These are phyloP conservation scores for Leptoclinus maculatus DNA, from an alignment of 2,797 vertebrate genomes.

Conservation along the genomic window DNA sequence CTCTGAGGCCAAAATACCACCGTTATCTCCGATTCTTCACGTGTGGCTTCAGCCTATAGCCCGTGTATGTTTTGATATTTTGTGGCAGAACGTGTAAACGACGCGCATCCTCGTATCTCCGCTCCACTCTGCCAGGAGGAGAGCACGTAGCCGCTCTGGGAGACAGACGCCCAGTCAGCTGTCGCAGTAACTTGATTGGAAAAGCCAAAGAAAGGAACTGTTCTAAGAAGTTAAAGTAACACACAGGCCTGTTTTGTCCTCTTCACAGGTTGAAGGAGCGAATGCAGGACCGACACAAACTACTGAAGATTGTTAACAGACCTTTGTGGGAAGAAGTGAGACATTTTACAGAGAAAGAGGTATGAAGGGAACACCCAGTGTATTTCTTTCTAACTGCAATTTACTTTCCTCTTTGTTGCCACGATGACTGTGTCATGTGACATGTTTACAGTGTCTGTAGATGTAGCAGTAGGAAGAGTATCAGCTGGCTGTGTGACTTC, in stretches of 20 bases:
- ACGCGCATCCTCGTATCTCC: too few species aligned
- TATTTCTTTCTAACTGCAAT: background rate
- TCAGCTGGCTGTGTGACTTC: background rate
- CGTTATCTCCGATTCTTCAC: background rate
- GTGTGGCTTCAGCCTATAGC: background rate
- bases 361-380: slow-evolving; percentile 35
- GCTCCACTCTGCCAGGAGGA: too few species aligned
- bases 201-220: background rate
- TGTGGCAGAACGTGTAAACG: too few species aligned
- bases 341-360: slow-evolving; percentile 76
- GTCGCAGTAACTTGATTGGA: too few species aligned
- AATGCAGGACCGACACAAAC: slow-evolving; percentile 76
- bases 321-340: slow-evolving; percentile 77
- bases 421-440: background rate
- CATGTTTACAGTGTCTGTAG: background rate
- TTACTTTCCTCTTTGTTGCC: background rate
- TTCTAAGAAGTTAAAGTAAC: background rate
- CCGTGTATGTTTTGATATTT: background rate
- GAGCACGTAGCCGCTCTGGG: too few species aligned
- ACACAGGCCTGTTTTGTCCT: background rate
- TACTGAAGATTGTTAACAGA: slow-evolving; percentile 74
- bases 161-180: too few species aligned
- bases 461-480: background rate
- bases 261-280: slow-evolving; percentile 76
- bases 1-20: background rate